Base-by-base conservation (phyloP, 2,888 invertebrate genomes). In the Drosophila neutralis region DNA sequence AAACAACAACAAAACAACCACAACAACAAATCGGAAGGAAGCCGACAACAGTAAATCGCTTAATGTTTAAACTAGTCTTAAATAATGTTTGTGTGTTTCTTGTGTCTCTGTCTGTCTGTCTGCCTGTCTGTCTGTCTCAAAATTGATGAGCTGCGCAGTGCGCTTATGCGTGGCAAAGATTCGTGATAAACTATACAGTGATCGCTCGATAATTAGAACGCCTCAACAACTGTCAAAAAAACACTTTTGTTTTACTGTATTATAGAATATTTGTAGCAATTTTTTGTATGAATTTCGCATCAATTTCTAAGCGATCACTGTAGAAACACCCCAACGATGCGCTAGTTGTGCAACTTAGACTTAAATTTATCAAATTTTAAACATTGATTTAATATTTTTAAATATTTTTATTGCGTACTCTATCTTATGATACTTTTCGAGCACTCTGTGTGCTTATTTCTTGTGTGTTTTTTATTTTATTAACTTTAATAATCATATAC, bases 1-100 rank as follows among this genome's bases (percentile, higher is more conserved):
- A 6, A 78, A 45, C 74, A 81, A 61, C 70, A 75, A 64, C 67
- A 35, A 52, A 18, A 53, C 21, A n/a, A 52, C 76, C 65, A 35
- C 21, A 21, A 54, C 74, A 75, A 49, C 68, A 59, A 45, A n/a
- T 45, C 24, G 45, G 45, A 45, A 15, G 45, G 15, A 53, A 80
- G 70, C n/a, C 57, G 73, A 57, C 52, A 83, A 56, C 67, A 61
- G 69, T 57, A 71, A 77, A 72, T 71, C 78, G 83, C 82, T 82
- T 85, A 87, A 83, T 80, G 73, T 84, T 87, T 76, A 82, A 71
- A 69, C 81, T 87, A 85, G 87, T 78, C 87, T 87, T 85, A 83
- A 83, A 81, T 74, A 84, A 85, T 80, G 78, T 85, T 86, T 87
- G 81, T 86, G 73, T 87, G 81, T 84, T 78, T 84, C 73, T 86